These are phyloP conservation scores for Cosmopolites sordidus DNA, from an alignment of 2,888 invertebrate species.

Conservation along the genomic window DNA sequence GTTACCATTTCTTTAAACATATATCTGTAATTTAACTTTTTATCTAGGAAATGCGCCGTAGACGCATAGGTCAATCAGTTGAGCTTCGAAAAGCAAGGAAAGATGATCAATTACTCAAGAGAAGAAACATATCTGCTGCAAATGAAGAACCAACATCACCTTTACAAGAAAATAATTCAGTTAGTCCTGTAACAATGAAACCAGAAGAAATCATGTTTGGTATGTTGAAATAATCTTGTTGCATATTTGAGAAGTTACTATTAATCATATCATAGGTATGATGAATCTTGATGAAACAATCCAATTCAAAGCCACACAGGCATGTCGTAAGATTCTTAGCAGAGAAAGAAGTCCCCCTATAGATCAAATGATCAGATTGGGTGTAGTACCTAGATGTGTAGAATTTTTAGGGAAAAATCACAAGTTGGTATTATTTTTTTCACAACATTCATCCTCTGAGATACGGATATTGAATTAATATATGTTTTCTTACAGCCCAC, in stretches of 20 bases:
- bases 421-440: conserved; percentile 55
- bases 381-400: conserved; percentile 79
- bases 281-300: conserved; percentile 58
- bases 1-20: background rate
- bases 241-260: conserved; percentile 3
- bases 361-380: conserved; percentile 74
- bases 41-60: conserved; percentile 76
- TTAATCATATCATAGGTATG: conserved; percentile 54
- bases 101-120: conserved; percentile 89
- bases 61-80: conserved; percentile 83
- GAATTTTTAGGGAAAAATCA: conserved; percentile 66
- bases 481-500: conserved; percentile 51
- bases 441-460: background rate
- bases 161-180: conserved; percentile 50
- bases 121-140: conserved; percentile 70
- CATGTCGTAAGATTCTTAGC: conserved; percentile 83
- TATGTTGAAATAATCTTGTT: conserved; percentile 34
- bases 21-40: background rate
- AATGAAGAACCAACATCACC: conserved; percentile 52
- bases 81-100: conserved; percentile 90
- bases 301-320: conserved; percentile 70
- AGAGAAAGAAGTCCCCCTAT: conserved; percentile 89
- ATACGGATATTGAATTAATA: no score
- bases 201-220: conserved; percentile 70
- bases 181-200: conserved; percentile 50